Percentiles rank a stretch among this genome's conserved stretches.
phyloP scores from a whole-genome alignment of 2,888 invertebrate species.

The Entomobrya proxima region DNA sequence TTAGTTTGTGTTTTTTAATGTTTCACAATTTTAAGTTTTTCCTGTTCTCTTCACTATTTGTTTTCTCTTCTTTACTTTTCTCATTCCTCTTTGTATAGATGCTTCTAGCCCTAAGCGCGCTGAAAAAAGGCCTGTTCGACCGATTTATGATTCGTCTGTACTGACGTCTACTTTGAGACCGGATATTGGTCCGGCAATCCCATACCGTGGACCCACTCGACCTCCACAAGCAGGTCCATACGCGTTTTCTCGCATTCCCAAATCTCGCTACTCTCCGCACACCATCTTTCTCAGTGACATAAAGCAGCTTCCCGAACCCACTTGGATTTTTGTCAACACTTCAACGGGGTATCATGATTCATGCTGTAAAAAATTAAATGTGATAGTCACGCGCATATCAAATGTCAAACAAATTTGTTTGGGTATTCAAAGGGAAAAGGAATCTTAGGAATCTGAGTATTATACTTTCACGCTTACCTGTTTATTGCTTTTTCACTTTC shows the following conservation, averaged over 20 bases:
- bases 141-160: conserved; percentile 67
- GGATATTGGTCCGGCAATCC: conserved; percentile 79
- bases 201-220: conserved; percentile 77
- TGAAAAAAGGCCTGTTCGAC: conserved; percentile 71
- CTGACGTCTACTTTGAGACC: conserved; percentile 71
- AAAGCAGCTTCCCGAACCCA: conserved; percentile 79
- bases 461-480: too few relatives aligned
- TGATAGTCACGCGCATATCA: too few relatives aligned
- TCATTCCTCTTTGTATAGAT: conserved; percentile 57
- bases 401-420: too few relatives aligned
- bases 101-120: conserved; percentile 67
- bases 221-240: conserved; percentile 92
- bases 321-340: conserved; percentile 91
- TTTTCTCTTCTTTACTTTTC: conserved; percentile 35
- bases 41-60: background rate
- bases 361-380: background rate
- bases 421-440: too few relatives aligned
- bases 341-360: conserved; percentile 83
- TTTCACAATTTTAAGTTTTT: background rate
- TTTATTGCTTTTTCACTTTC: too few relatives aligned
- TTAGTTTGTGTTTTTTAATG: background rate
- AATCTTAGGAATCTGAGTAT: too few relatives aligned
- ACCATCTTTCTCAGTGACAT: conserved; percentile 86
- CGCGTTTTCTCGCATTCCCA: conserved; percentile 91
- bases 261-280: conserved; percentile 87